A percentile compares a stretch with the other conserved stretches of the same genome.
phyloP scores from a whole-genome alignment of 2,797 vertebrate genomes.

The Lepilemur septentrionalis region DNA sequence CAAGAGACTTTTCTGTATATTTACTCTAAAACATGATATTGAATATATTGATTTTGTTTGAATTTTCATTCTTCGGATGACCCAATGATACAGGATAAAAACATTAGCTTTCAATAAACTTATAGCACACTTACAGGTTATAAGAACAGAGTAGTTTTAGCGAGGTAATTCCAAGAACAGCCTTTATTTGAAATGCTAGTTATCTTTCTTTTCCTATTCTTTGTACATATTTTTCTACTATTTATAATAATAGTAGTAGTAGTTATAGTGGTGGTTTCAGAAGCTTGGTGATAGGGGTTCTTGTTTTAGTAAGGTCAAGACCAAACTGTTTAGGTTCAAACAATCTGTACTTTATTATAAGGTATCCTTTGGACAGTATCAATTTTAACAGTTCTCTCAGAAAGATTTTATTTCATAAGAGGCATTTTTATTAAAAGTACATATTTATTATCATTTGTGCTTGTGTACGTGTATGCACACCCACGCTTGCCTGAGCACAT shows the following conservation, averaged over 20 bases:
- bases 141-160: constrained; percentile 6
- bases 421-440: background rate
- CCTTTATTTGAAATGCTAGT: background rate
- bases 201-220: background rate
- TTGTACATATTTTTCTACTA: background rate
- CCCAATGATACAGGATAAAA: constrained; percentile 7
- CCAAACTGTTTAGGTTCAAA: background rate
- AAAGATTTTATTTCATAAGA: background rate
- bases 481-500: background rate
- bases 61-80: constrained; percentile 64
- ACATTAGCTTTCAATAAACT: constrained; percentile 48
- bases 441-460: background rate
- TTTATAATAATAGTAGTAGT: background rate
- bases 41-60: constrained; percentile 71
- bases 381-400: background rate
- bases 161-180: constrained; percentile 16
- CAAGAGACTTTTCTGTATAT: constrained; percentile 56
- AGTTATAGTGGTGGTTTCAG: background rate
- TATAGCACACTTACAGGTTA: background rate
- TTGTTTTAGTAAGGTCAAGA: background rate
- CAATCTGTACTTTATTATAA: background rate
- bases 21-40: constrained; percentile 67
- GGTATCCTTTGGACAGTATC: background rate
- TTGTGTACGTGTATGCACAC: background rate
- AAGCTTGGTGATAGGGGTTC: background rate